A percentile compares a stretch with the other conserved stretches of the same genome.
Conservation (phyloP, 2,113 vertebrate species). For the Furnarius figulus region DNA sequence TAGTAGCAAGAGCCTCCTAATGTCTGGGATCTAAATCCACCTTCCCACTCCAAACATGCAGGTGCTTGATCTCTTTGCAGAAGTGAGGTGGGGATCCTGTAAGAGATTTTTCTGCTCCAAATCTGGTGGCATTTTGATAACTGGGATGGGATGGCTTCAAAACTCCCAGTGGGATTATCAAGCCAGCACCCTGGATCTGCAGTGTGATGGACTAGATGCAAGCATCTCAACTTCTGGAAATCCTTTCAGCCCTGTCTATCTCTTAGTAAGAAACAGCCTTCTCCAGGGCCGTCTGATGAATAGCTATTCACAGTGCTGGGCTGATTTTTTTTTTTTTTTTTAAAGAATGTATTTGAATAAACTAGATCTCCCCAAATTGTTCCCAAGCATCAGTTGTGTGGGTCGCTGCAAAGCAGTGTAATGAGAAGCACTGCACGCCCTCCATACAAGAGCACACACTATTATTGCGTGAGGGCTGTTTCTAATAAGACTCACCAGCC, state of each 20-base stretch:
- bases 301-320: neutral
- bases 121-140: neutral
- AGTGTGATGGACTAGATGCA: neutral
- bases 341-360: neutral
- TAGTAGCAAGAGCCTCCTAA: neutral
- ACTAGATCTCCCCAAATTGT: neutral
- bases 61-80: accelerated
- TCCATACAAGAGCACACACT: neutral
- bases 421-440: neutral
- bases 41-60: neutral
- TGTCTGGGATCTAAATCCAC: neutral
- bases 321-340: neutral
- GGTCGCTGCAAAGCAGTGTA: neutral
- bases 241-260: neutral
- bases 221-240: neutral
- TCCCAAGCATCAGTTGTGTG: slow-evolving; percentile 28
- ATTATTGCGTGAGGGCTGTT: neutral
- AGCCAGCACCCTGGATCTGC: neutral
- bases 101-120: neutral
- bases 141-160: neutral
- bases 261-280: neutral
- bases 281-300: neutral
- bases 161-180: neutral
- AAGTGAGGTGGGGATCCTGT: neutral
- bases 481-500: slow-evolving; percentile 24